A percentile compares a stretch with the other conserved stretches of the same genome.
Conservation (phyloP, 2,797 vertebrate species). For the Melanotaenia boesemani region DNA sequence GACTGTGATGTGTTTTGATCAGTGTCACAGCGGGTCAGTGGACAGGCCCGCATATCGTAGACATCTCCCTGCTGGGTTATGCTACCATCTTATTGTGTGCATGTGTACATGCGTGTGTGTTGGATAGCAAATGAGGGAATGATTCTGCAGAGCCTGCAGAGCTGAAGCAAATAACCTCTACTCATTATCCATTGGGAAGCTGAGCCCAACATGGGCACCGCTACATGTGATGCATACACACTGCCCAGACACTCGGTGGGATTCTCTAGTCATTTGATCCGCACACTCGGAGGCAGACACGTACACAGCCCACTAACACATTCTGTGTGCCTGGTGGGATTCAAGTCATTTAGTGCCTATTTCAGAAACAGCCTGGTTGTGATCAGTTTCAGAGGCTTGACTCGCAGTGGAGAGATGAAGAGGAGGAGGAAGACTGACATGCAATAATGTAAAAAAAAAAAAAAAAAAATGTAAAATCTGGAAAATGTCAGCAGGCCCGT, state of each 20-base stretch:
- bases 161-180: conserved; percentile 44
- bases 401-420: conserved; percentile 23
- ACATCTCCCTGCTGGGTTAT: conserved; percentile 47
- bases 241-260: conserved; percentile 49
- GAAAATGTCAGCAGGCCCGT: conserved; percentile 3
- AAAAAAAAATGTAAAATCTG: conserved; percentile 13
- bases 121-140: conserved; percentile 67
- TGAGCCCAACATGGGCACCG: conserved; percentile 30
- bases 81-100: conserved; percentile 17
- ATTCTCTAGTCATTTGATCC: conserved; percentile 57
- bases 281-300: conserved; percentile 30
- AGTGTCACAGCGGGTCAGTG: conserved; percentile 68
- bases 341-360: conserved; percentile 57
- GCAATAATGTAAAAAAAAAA: conserved; percentile 1
- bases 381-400: conserved; percentile 39
- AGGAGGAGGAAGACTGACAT: conserved; percentile 4
- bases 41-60: conserved; percentile 47
- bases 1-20: conserved; percentile 71
- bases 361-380: conserved; percentile 36
- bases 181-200: conserved; percentile 72
- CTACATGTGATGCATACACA: conserved; percentile 27
- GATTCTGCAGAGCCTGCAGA: conserved; percentile 52
- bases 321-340: conserved; percentile 27
- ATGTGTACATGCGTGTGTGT: conserved; percentile 28
- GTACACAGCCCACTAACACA: conserved; percentile 20